Evolutionary conservation across 2,888 invertebrate species (phyloP), one percentile per base, ranked within the genome.

Genomic region (Chloroclysta siterata): DNA sequence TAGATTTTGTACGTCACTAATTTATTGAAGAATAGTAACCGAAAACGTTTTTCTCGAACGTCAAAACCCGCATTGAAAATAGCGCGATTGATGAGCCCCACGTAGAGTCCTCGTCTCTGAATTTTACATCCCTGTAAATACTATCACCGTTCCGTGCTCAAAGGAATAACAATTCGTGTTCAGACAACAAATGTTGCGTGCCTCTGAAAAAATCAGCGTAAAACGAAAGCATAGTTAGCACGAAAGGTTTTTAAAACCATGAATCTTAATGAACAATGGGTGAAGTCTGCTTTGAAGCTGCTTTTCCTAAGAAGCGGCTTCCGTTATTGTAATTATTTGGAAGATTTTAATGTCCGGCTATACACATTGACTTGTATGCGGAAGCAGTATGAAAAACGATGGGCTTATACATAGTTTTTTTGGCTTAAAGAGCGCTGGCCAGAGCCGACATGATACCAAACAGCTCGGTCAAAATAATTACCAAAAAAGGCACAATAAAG

Each of bases 181-280:
- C 50, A 50, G 14, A 29, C 50, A 46, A n/a, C 48, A 50, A 29
- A 29, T 50, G 50, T 50, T 29, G 50, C 50, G 29, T 50, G 50
- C n/a, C n/a, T 46, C 11, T 46, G 10, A 17, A 46, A 46, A 46
- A 14, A 15, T 46, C 15, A 46, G 17, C 46, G 15, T 28, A 4
- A 8, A 50, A 50, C 50, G 8, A 50, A 50, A 50, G 50, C 50
- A 29, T 50, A 50, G 50, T 50, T 46, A 54, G 46, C 46, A 44
- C 44, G 44, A 10, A 53, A 53, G 28, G 42, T 53, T 53, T 50
- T 50, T 33, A 28, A 42, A 29, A 28, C 10, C 41, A 41, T 42
- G 41, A 42, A 42, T 42, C 14, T 50, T 28, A 54, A 44, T 54
- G 15, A 54, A 15, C 50, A 29, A 48, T 28, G 48, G 28, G 13